Evolutionary conservation across 2,888 invertebrate species (phyloP), one percentile per base, ranked within the genome.

Genomic region (Hipparchia semele): DNA sequence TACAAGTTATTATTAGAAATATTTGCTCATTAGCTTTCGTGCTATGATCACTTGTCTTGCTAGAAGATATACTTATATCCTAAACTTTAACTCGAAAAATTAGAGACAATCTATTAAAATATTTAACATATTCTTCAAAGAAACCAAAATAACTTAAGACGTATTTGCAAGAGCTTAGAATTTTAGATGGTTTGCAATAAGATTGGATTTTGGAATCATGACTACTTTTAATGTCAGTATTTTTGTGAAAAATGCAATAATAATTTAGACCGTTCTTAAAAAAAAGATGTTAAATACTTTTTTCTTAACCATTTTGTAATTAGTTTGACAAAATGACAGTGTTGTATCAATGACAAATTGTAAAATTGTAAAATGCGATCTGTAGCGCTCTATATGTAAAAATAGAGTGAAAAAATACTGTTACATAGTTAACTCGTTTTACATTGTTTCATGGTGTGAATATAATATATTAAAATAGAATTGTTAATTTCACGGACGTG

Each of bases 371-470:
- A 67, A 58, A 56, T 39, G 49, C 64, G 23, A 49, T 64, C 64
- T 64, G 64, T 64, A 9, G 9, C 49, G 1, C 49, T 64, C n/a
- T 54, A 10, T 53, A n/a, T 53, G 49, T 66, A n/a, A 54, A 13
- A 49, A 10, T 49, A 49, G 54, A 66, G 65, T 7, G 64, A 9
- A 13, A 64, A 33, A 51, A 23, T 51, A 51, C 53, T 66, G 33
- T 66, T 56, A 58, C 46, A 58, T 67, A 23, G 67, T 46, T 56
- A 58, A 56, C 67, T 56, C 9, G 8, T n/a, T 12, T 54, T 66
- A 39, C 54, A 39, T 56, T 67, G 10, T 67, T 58, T 46, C 10
- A 45, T 13, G 23, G 67, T 54, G 33, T 56, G 45, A 67, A 67
- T 56, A 56, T 23, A 45, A 56, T 39, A 56, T 54, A 9, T 54